phyloP scores from a whole-genome alignment of 2,113 vertebrate genomes.

The Crypturellus undulatus region DNA sequence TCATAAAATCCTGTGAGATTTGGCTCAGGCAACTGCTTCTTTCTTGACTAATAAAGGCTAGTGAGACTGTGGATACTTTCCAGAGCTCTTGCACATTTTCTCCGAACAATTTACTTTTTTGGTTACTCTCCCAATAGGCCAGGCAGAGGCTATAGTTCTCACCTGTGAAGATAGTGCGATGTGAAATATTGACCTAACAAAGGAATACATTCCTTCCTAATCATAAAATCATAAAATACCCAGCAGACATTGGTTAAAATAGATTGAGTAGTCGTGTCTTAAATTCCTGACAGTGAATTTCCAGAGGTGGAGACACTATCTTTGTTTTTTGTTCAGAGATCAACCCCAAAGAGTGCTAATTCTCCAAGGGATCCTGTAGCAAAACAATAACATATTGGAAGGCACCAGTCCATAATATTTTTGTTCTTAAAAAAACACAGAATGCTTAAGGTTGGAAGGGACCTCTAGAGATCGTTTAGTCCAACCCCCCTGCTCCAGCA shows the following conservation, averaged over 20 bases:
- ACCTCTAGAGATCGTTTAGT: no score
- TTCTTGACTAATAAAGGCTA: neutral
- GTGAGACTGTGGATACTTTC: neutral
- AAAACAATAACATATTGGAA: neutral
- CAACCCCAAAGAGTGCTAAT: neutral
- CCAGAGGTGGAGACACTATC: neutral
- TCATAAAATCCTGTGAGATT: neutral
- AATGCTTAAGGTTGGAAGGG: no score
- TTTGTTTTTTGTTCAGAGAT: accelerated
- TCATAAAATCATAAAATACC: neutral
- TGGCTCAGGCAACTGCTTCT: neutral
- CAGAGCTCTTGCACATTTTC: neutral
- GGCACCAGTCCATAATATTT: neutral
- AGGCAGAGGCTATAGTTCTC: neutral
- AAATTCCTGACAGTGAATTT: neutral
- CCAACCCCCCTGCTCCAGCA: no score
- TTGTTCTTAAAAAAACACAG: neutral
- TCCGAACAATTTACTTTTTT: neutral
- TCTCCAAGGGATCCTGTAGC: neutral
- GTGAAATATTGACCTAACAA: neutral
- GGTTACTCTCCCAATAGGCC: neutral
- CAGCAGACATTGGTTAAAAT: neutral
- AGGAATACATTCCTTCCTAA: neutral
- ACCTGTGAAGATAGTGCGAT: neutral
- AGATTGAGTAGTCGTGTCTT: neutral